Evolutionary conservation across 2,888 invertebrate species (phyloP).

Genomic region (Eupithecia inturbata): DNA sequence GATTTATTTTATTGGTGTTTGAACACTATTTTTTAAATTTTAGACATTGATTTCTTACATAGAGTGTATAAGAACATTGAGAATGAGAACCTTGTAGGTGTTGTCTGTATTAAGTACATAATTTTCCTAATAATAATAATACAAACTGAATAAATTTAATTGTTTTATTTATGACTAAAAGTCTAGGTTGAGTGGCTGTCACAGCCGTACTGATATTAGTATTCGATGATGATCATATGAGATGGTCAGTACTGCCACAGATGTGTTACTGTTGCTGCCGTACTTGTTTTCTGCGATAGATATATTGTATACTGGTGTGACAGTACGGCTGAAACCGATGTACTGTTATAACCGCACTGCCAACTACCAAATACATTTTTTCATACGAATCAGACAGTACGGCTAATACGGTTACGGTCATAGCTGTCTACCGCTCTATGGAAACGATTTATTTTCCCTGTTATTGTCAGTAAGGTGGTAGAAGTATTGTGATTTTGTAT

Average conservation of each 20-base stretch:
- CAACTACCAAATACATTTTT: slow-evolving; percentile 4
- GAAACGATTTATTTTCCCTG: background rate
- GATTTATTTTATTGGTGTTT: slow-evolving; percentile 29
- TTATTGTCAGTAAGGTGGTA: no score
- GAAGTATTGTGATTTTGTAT: no score
- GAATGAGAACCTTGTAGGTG: background rate
- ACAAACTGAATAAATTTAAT: background rate
- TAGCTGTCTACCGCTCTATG: slow-evolving; percentile 4
- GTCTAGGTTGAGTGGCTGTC: no score
- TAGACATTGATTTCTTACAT: slow-evolving; percentile 1
- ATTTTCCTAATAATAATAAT: slow-evolving; percentile 7
- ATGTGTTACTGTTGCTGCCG: no score
- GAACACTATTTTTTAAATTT: slow-evolving; percentile 17
- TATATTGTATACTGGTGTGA: no score
- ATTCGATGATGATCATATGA: no score
- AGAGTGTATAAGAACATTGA: background rate
- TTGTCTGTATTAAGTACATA: slow-evolving; percentile 9
- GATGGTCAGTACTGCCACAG: no score
- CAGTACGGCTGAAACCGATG: no score
- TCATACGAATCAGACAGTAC: background rate
- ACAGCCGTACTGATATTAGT: no score
- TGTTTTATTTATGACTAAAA: background rate
- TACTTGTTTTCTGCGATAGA: no score
- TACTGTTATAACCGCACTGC: background rate
- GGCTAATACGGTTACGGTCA: background rate